phyloP scores from a whole-genome alignment of 2,113 vertebrate genomes.

The Laticauda laticaudata region DNA sequence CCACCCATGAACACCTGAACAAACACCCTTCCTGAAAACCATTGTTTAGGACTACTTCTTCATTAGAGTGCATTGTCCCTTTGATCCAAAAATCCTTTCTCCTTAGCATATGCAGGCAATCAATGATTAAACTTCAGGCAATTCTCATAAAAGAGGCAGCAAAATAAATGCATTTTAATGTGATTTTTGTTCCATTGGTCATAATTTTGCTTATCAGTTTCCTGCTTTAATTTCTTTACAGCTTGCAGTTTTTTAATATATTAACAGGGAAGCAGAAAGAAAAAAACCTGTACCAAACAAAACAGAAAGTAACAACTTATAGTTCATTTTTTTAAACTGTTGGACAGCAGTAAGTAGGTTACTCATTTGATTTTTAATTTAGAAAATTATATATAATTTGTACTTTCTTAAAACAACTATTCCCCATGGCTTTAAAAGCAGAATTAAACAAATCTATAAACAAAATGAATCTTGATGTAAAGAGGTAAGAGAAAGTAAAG shows the following conservation, averaged over 20 bases:
- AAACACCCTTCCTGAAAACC: neutral
- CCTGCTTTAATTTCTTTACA: neutral
- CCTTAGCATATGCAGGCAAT: neutral
- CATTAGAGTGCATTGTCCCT: constrained; percentile 31
- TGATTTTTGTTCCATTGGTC: neutral
- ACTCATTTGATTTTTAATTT: neutral
- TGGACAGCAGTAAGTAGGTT: neutral
- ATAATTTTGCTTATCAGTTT: neutral
- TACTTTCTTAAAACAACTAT: neutral
- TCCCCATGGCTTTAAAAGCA: neutral
- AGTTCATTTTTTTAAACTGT: neutral
- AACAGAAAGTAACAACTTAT: neutral
- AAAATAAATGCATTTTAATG: constrained; percentile 3
- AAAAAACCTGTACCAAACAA: neutral
- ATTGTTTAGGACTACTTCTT: constrained; percentile 41
- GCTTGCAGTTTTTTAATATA: neutral
- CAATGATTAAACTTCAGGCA: neutral
- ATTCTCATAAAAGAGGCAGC: neutral
- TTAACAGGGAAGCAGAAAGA: neutral
- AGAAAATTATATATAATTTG: neutral
- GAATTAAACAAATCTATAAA: neutral
- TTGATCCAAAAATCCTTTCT: constrained; percentile 42
- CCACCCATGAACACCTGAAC: constrained; percentile 53
- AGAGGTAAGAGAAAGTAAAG: neutral
- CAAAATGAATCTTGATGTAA: neutral